Conservation (phyloP, 1,140 invertebrate species). For the Protaetia brevitarsis region DNA sequence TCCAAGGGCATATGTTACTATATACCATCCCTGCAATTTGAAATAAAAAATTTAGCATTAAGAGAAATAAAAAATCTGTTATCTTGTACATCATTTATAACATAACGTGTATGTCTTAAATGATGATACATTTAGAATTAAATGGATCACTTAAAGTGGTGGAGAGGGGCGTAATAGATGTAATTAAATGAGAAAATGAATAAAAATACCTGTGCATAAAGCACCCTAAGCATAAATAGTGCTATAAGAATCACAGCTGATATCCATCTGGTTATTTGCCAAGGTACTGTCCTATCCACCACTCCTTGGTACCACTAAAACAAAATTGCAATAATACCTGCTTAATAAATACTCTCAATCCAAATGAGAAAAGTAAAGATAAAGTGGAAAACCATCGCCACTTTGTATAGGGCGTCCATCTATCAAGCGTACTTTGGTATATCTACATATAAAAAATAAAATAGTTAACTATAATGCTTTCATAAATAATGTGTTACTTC, state of each 20-base stretch:
- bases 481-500: no score
- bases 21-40: conserved; percentile 93
- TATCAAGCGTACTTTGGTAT: conserved; percentile 54
- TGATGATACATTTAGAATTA: no score
- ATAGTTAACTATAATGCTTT: no score
- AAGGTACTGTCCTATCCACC: conserved; percentile 49
- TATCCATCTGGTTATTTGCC: conserved; percentile 44
- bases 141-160: conserved; percentile 31
- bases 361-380: conserved; percentile 56
- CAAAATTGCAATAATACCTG: conserved; percentile 52
- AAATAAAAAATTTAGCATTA: no score
- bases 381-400: conserved; percentile 57
- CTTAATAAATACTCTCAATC: conserved; percentile 59
- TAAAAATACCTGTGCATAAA: no score
- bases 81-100: no score
- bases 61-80: no score
- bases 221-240: no score
- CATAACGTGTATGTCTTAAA: no score
- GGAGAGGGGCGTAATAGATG: conserved; percentile 40
- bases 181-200: no score
- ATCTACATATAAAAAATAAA: no score
- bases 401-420: conserved; percentile 61
- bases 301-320: conserved; percentile 50
- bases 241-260: no score
- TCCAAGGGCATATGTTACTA: conserved; percentile 96